Evolutionary conservation across 2,113 vertebrate genomes (phyloP), one percentile per base, ranked within the genome.

Genomic region (zebrafish (Danio rerio)): DNA sequence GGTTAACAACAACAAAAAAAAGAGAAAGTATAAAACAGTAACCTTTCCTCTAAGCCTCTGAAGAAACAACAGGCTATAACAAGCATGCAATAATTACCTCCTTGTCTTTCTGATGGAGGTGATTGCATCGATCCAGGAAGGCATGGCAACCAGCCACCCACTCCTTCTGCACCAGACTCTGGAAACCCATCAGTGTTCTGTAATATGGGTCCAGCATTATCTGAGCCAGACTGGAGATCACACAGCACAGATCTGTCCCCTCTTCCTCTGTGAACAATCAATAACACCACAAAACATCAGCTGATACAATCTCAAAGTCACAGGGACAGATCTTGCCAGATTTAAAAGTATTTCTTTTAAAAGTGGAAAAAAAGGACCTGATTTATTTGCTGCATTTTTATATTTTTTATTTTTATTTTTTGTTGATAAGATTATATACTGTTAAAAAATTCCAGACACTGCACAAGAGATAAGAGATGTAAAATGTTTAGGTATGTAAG

Each of bases 141-240:
- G 89, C 75, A 61, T 96, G 95, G 52, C 95, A 93, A 4, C 95
- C 96, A 81, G 92, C 88, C 74, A 96, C 85, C 96, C 96, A 97
- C 70, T 97, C 96, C 86, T 96, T 96, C 83, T 97, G 96, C 85
- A 97, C 83, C 45, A 96, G 94, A 86, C 95, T 95, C 90, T 96
- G 96, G 92, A 96, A 96, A 7, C 96, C 96, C 10, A 79, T 69
- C 65, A 92, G 92, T 21, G 95, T 96, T 84, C 96, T 92, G 87
- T 89, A 96, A 88, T 95, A 86, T 0, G 95, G 92, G 86, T 97
- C 96, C 92, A 96, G 93, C 95, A 97, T 96, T 80, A 97, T 91
- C 93, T 97, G 96, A 83, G 94, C 96, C 86, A 97, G 91, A 63
- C 93, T 96, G 5, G 96, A 93, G 21, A 96, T 84, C 6, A 96